Base-by-base conservation (phyloP, 2,113 vertebrate species). In the Crypturellus undulatus region DNA sequence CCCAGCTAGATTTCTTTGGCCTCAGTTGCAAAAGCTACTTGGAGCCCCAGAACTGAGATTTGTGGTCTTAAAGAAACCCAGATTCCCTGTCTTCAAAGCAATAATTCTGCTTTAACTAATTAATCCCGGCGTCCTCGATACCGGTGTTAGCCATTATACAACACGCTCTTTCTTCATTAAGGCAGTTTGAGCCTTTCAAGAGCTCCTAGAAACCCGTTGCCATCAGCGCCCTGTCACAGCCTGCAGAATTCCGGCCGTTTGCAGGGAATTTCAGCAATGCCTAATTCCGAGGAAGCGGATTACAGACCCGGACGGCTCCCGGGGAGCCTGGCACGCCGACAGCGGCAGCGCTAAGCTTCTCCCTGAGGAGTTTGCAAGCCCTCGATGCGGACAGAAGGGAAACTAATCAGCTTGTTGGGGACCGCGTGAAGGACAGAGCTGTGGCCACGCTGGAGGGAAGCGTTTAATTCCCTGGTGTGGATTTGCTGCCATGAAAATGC, bases 191-290 rank as follows among this genome's bases (percentile, higher is more conserved):
- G 14, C 67, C 78, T 94, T 67, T 18, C 28, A 8, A 88, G 90
- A 59, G 43, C 40, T 70, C 72, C 49, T 54, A 16, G 70, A 36
- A 59, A 9, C 13, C 9, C 0, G 0, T 51, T 36, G 52, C 84
- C 45, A 3, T 38, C 72, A 2, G 54, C n/a, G 51, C 43, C 62
- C 0, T 59, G 43, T 92, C 40, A 3, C 83, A 52, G 69, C 93
- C 93, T 45, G 71, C 80, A 12, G 79, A 79, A 91, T 95, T 69
- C 1, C 89, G 86, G 89, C 79, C 3, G 68, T 91, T 63, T 58
- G 81, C 76, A 52, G 64, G 97, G 94, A 95, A 97, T 97, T 83
- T 76, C 96, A 96, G 83, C 95, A 96, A 92, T 97, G 95, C 43
- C 6, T 92, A 93, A 96, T 96, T 95, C 96, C 82, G 69, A 13